These are phyloP conservation scores for Lasioglossum villosulum DNA, from an alignment of 2,888 invertebrate genomes.

Conservation along the genomic window DNA sequence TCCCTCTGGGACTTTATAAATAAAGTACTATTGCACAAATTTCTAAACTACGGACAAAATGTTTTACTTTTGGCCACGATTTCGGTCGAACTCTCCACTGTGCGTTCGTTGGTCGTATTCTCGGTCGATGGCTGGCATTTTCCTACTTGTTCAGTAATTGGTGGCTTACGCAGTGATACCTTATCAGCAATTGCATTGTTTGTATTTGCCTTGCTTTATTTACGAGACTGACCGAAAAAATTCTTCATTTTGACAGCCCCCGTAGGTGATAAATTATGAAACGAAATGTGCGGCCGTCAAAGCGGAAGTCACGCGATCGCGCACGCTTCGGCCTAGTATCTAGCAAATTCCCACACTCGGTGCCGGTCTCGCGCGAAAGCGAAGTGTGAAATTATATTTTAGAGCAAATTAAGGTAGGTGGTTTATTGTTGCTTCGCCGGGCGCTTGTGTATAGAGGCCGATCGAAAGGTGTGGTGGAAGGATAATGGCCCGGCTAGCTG, in stretches of 20 bases:
- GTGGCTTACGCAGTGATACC: no score
- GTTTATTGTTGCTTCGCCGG: conserved; percentile 27
- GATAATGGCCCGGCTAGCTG: conserved; percentile 45
- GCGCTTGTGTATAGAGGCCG: not conserved
- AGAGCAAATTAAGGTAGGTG: conserved; percentile 12
- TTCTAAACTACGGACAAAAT: no score
- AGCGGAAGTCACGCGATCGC: conserved; percentile 26
- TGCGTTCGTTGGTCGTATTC: no score
- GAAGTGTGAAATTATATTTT: conserved; percentile 43
- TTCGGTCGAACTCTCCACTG: no score
- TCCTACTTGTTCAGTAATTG: no score
- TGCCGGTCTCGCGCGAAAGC: not conserved
- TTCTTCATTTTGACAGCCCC: not conserved
- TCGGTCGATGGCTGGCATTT: no score
- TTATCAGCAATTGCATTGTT: no score
- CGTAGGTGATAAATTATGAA: not conserved
- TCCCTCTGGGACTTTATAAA: no score
- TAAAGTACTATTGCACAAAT: no score
- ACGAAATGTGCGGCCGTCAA: not conserved
- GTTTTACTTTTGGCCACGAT: no score
- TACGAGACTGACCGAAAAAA: no score
- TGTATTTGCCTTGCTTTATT: no score
- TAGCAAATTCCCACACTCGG: conserved; percentile 47
- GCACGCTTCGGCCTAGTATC: conserved; percentile 14
- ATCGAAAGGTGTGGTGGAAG: conserved; percentile 42